Evolutionary conservation across 2,797 vertebrate species (phyloP), one percentile per base, ranked within the genome.

Genomic region (Alosa sapidissima): DNA sequence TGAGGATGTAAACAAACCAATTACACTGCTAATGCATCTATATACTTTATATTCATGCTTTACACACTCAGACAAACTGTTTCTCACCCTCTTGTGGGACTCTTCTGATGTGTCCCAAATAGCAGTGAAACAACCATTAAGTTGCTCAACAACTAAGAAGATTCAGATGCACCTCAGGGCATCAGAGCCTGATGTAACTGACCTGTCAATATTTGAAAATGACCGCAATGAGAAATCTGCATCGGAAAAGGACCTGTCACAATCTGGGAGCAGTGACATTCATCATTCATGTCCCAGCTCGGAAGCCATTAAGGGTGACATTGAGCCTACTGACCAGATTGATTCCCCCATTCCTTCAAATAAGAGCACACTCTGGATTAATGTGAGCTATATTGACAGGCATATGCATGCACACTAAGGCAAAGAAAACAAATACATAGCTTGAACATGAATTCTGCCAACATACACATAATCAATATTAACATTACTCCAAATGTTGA

Each of bases 341-440:
- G 94, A 96, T 75, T 91, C 91, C n/a, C 86, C 92, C 75, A 65
- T 83, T 11, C 86, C 90, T 51, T 83, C 85, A 83, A 84, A 89
- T 28, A 5, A 6, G 58, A 28, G 86, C 60, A n/a, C 49, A 21
- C 85, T 89, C 51, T 89, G 48, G n/a, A 85, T 89, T 41, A 84
- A 41, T n/a, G 89, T 90, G 41, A 87, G 87, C 13, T 13, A 72
- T 72, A 11, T 28, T 36, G 13, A 51, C 84, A 82, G n/a, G 52
- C 10, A 21, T 47, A 47, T 81, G 33, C 51, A 84, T 24, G 75
- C 24, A 14, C 81, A 0, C 41, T 13, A 72, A n/a, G 16, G 60
- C 28, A 33, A 72, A 36, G 4, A 41, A 41, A 41, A 41, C 41
- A 33, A 28, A 72, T 14, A 41, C 28, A 68, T 8, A 28, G 8